Percentiles rank a stretch among this genome's conserved stretches.
Evolutionary conservation across 2,113 vertebrate species (phyloP).

Genomic region (Gymnogyps californianus): DNA sequence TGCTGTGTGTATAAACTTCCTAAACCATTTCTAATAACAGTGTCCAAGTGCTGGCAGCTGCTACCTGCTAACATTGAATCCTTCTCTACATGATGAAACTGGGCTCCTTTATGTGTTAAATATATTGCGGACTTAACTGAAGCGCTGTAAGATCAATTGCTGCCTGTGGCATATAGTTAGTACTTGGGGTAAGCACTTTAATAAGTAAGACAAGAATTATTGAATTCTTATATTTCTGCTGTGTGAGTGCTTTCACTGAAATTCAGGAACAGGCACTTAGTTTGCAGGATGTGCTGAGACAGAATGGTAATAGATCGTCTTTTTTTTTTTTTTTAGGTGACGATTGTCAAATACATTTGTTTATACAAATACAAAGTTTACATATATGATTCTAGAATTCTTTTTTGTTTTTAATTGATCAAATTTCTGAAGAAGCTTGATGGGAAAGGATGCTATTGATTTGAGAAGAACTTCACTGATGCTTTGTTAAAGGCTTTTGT

Average conservation of each 20-base stretch:
- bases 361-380: no score
- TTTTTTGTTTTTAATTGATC: neutral
- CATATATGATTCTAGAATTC: neutral
- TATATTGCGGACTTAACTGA: neutral
- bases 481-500: neutral
- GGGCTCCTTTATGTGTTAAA: neutral
- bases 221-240: slow-evolving; percentile 32
- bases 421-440: neutral
- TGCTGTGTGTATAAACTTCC: neutral
- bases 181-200: neutral
- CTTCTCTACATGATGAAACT: neutral
- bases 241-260: neutral
- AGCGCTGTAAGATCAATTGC: neutral
- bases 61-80: neutral
- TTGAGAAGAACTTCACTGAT: neutral
- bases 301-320: neutral
- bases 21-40: neutral
- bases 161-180: neutral
- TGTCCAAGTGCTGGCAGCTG: neutral
- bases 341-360: neutral
- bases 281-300: neutral
- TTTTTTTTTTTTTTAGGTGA: neutral
- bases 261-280: neutral
- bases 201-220: slow-evolving; percentile 14
- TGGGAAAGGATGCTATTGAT: neutral